Evolutionary conservation across 2,888 invertebrate genomes (phyloP).

Genomic region (Anagyrus pseudococci): DNA sequence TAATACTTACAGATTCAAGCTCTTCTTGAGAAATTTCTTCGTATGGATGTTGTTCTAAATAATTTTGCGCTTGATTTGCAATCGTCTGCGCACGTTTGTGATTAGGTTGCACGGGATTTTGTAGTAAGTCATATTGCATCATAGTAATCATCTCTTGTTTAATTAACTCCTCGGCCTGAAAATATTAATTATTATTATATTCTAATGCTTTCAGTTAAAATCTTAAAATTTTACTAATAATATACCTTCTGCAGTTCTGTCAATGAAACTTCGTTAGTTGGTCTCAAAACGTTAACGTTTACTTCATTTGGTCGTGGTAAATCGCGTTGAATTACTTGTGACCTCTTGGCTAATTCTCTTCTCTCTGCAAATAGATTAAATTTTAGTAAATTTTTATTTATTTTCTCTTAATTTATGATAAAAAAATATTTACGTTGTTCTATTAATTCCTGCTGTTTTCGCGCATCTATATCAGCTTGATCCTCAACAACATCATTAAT

Average conservation of each 20-base stretch:
- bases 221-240: constrained; percentile 3
- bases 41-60: constrained; percentile 87
- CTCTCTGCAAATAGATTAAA: constrained; percentile 61
- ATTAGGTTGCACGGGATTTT: constrained; percentile 72
- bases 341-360: constrained; percentile 76
- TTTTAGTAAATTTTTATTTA: constrained; percentile 18
- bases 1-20: constrained; percentile 62
- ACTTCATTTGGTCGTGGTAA: constrained; percentile 81
- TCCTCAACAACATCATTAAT: constrained; percentile 70
- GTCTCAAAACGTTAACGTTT: constrained; percentile 82
- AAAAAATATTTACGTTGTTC: constrained; percentile 65
- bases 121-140: constrained; percentile 87
- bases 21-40: constrained; percentile 75
- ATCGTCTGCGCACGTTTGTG: constrained; percentile 65
- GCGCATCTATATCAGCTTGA: constrained; percentile 84
- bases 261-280: constrained; percentile 76
- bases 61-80: constrained; percentile 75
- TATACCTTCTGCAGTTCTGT: constrained; percentile 81
- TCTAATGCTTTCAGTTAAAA: not conserved
- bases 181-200: constrained; percentile 4
- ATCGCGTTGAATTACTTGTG: constrained; percentile 84
- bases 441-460: constrained; percentile 72
- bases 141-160: constrained; percentile 96
- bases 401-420: constrained; percentile 5
- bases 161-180: constrained; percentile 89